These are phyloP conservation scores for Opisthograptis luteolata DNA, from an alignment of 2,888 invertebrate species.

Conservation along the genomic window DNA sequence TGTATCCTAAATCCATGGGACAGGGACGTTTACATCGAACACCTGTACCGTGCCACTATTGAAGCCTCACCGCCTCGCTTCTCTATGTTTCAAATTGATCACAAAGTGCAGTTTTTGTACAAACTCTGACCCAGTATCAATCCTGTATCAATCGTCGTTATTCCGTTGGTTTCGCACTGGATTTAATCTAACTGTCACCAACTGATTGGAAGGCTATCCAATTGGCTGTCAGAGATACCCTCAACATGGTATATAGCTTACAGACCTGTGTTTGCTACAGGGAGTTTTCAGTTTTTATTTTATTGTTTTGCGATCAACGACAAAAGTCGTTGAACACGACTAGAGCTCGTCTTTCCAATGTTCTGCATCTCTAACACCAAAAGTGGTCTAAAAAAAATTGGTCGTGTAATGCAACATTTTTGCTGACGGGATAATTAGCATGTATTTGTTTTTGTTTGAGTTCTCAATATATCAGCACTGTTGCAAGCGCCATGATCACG, in stretches of 20 bases:
- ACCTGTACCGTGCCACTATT: neutral
- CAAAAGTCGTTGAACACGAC: no score
- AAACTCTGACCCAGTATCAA: slow-evolving; percentile 32
- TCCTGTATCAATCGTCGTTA: slow-evolving; percentile 57
- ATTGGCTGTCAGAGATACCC: slow-evolving; percentile 28
- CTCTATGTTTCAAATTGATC: neutral
- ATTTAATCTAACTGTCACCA: slow-evolving; percentile 68
- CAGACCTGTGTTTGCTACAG: neutral
- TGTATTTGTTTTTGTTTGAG: no score
- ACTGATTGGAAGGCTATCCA: slow-evolving; percentile 58
- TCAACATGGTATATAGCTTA: neutral
- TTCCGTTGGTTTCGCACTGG: slow-evolving; percentile 53
- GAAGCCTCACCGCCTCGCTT: neutral
- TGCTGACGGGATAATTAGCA: no score
- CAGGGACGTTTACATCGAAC: no score
- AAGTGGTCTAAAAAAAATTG: no score
- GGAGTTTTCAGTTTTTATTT: neutral
- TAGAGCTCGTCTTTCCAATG: no score
- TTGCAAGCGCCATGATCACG: no score
- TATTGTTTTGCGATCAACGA: no score
- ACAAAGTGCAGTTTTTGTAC: slow-evolving; percentile 15
- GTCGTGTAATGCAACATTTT: no score
- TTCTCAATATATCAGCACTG: no score
- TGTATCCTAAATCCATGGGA: no score
- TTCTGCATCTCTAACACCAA: no score